Evolutionary conservation across 2,888 invertebrate genomes (phyloP), one percentile per base, ranked within the genome.

Genomic region (Nebria brevicollis): DNA sequence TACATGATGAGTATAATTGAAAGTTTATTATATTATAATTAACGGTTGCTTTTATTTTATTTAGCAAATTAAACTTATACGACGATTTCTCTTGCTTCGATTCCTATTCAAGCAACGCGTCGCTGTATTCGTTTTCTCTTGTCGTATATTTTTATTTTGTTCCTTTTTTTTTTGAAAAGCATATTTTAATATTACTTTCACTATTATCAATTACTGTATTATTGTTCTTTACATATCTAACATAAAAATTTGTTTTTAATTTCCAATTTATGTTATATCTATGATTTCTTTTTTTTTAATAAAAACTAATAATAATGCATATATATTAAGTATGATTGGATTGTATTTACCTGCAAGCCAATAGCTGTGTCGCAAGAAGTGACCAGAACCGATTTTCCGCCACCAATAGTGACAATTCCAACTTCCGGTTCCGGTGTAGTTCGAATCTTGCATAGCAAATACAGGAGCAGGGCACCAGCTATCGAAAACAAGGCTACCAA

Each of bases 361-460:
- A 95, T 91, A 66, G 95, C 94, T 81, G 94, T 95, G 85, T 95
- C 95, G 82, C 94, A 95, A 81, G 94, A 95, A 42, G 96, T 96
- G 83, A 96, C 93, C 82, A 96, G 91, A 72, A 96, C 93, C 74
- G 94, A 93, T 87, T 94, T 93, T 81, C 94, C 94, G 84, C 93
- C 93, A 85, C 93, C 94, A 80, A 88, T 88, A 83, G 87, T 89
- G 82, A 88, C 89, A 79, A 88, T 88, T 64, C 85, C 84, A 4
- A 87, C 86, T 82, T 89, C 90, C 10, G 90, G 89, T 65, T 86
- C 87, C 41, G 88, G 88, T 77, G 88, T 87, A 0, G 91, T 91
- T 84, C 93, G 92, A 82, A 95, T 94, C 89, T 95, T 95, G 88
- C 95, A 92, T 85, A 95, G 90, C 84, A 96, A 89, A 87, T 96